Percentiles rank a stretch among this genome's conserved stretches.
phyloP scores from a whole-genome alignment of 2,888 invertebrate genomes.

The Ceraclea dissimilis region DNA sequence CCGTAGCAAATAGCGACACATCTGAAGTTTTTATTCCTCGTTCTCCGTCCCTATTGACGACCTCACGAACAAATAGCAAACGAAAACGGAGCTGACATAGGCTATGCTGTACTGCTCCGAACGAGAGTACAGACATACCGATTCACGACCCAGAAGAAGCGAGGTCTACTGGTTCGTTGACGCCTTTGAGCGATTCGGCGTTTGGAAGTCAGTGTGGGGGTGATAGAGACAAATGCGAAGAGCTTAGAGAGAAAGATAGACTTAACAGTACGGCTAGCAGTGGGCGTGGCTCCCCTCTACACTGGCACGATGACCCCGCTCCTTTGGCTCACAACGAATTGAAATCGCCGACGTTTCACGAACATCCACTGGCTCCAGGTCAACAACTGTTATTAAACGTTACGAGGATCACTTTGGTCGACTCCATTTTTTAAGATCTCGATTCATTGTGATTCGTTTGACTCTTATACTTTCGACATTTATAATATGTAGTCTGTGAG shows the following conservation, averaged over 20 bases:
- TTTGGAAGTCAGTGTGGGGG: constrained; percentile 40
- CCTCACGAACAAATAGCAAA: neutral
- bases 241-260: constrained; percentile 32
- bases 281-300: constrained; percentile 44
- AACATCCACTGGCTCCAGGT: constrained; percentile 20
- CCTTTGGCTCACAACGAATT: neutral
- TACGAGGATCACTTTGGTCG: neutral
- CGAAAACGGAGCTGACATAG: constrained; percentile 18
- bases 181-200: constrained; percentile 46
- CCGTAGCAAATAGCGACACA: neutral
- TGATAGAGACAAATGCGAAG: constrained; percentile 43
- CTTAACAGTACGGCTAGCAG: constrained; percentile 40
- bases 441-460: neutral
- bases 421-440: neutral
- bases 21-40: neutral
- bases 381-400: neutral
- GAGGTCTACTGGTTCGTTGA: constrained; percentile 38
- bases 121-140: constrained; percentile 34
- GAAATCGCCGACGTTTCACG: constrained; percentile 4
- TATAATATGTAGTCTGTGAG: too few relatives aligned
- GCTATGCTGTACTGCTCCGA: constrained; percentile 28
- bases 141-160: constrained; percentile 29
- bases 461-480: too few relatives aligned
- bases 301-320: constrained; percentile 31
- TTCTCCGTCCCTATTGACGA: neutral